Percentiles rank a stretch among this genome's conserved stretches.
These are phyloP conservation scores for Nerophis ophidion DNA, from an alignment of 2,113 vertebrate species.

Conservation along the genomic window DNA sequence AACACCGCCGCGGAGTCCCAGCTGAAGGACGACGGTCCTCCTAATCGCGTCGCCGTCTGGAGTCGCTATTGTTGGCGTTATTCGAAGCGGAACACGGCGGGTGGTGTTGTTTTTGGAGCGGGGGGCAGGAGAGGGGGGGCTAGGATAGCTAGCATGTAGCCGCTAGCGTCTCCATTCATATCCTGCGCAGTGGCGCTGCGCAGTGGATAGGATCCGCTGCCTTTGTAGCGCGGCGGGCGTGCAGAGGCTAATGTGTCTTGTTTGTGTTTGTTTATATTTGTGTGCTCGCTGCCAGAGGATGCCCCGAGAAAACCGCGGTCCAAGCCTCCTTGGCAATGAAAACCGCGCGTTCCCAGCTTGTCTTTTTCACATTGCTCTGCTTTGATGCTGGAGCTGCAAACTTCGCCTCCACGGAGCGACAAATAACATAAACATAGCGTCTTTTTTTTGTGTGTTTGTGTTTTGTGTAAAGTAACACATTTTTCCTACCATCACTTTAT, in stretches of 20 bases:
- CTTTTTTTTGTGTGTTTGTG: too few relatives aligned
- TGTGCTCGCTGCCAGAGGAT: not conserved
- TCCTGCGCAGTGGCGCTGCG: conserved; percentile 59
- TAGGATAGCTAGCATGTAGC: conserved; percentile 60
- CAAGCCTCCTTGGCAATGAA: conserved; percentile 27
- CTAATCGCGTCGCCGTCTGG: not conserved
- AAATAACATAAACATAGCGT: not conserved
- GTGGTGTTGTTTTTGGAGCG: not conserved
- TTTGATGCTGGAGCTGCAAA: not conserved
- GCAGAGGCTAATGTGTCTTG: not conserved
- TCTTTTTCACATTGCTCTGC: conserved; percentile 31
- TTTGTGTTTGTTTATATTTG: not conserved
- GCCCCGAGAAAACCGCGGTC: conserved; percentile 6
- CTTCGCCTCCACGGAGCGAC: not conserved
- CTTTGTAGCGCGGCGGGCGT: conserved; percentile 27
- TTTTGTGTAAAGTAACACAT: too few relatives aligned
- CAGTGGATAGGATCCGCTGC: conserved; percentile 50
- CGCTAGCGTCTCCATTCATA: conserved; percentile 65
- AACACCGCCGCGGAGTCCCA: conserved; percentile 19
- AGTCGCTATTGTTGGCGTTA: not conserved
- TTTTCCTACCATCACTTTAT: too few relatives aligned
- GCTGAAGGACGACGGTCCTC: not conserved
- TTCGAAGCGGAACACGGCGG: not conserved
- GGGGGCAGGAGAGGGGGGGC: conserved; percentile 3
- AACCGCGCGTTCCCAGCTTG: conserved; percentile 68